Evolutionary conservation across 2,797 vertebrate species (phyloP).

Genomic region (Crenuchus spilurus): DNA sequence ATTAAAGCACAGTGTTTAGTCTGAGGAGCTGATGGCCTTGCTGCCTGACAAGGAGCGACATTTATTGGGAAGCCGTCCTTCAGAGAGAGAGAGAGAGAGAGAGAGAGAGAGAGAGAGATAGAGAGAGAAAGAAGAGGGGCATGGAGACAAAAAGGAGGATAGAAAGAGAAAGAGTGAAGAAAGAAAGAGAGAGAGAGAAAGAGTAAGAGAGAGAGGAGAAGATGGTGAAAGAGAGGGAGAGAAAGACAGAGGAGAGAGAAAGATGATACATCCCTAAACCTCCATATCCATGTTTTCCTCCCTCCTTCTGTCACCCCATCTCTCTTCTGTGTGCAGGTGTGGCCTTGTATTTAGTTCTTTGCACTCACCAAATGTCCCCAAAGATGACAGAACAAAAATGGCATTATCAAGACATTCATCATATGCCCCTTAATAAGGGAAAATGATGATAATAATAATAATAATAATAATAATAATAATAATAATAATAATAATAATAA

Average conservation of each 20-base stretch:
- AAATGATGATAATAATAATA: no score
- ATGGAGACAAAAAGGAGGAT: not conserved
- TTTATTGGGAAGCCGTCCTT: constrained; percentile 70
- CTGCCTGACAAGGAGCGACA: constrained; percentile 65
- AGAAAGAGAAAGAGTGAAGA: not conserved
- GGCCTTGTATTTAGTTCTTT: not conserved
- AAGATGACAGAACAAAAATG: not conserved
- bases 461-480: no score
- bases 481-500: no score
- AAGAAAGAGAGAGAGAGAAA: constrained; percentile 20
- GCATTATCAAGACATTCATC: not conserved
- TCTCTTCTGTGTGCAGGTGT: not conserved
- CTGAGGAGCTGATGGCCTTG: constrained; percentile 44
- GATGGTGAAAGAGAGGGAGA: not conserved
- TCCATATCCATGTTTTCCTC: constrained; percentile 29
- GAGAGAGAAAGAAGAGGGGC: no score
- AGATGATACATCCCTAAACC: constrained; percentile 31
- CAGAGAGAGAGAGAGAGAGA: constrained; percentile 34
- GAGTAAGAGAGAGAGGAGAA: no score
- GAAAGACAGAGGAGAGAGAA: constrained; percentile 52
- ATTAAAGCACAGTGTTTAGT: constrained; percentile 37
- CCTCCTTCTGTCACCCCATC: constrained; percentile 21
- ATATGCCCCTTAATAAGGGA: no score
- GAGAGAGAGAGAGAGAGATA: not conserved
- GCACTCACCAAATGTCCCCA: not conserved